Conservation (phyloP, 2,113 vertebrate species). For the Platanista minor region DNA sequence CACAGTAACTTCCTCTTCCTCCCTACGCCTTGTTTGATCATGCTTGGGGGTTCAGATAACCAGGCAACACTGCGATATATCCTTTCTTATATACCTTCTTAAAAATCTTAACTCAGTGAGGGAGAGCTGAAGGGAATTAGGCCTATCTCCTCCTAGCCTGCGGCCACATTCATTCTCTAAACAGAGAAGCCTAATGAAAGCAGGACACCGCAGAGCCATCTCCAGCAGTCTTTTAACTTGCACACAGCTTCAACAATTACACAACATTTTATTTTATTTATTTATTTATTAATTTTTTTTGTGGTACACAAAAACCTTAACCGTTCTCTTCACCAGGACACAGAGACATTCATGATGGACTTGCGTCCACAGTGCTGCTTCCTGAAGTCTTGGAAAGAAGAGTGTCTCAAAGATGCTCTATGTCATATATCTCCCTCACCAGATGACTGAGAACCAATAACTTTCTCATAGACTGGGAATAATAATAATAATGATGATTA, state of each 20-base stretch:
- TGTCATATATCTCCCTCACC: background rate
- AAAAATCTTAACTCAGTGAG: background rate
- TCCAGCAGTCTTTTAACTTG: background rate
- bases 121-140: background rate
- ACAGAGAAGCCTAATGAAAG: background rate
- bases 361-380: background rate
- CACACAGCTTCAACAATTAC: background rate
- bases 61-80: background rate
- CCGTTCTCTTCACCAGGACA: background rate
- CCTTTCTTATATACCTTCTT: background rate
- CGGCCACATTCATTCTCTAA: background rate
- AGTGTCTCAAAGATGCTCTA: background rate
- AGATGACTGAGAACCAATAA: background rate
- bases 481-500: background rate
- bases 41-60: conserved; percentile 12
- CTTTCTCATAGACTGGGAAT: background rate
- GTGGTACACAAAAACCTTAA: too few species aligned
- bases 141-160: background rate
- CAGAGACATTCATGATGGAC: background rate
- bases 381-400: background rate
- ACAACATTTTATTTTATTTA: background rate
- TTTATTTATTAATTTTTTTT: too few species aligned
- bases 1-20: background rate
- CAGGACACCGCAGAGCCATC: background rate
- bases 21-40: background rate